phyloP scores from a whole-genome alignment of 2,113 vertebrate species.

The Spizaetus ornatus region DNA sequence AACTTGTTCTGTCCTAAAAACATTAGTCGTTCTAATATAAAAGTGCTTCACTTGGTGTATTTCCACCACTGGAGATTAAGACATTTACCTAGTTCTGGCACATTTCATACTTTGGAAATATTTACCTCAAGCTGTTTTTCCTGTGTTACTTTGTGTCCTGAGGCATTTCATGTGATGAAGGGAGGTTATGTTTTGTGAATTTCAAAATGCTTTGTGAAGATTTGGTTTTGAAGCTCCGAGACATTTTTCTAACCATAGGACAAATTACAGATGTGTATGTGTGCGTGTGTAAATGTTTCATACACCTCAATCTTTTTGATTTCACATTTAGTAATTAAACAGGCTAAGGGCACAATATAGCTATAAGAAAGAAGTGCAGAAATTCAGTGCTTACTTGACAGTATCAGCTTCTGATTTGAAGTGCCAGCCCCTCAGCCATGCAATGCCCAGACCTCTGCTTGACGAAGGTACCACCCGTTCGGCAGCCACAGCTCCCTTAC shows the following conservation, averaged over 20 bases:
- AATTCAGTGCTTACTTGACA: background rate
- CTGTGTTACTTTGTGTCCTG: background rate
- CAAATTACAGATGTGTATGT: background rate
- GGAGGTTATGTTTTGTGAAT: background rate
- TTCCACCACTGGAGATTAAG: background rate
- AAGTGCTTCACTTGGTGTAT: background rate
- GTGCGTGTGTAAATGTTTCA: background rate
- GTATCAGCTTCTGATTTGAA: background rate
- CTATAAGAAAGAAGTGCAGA: background rate
- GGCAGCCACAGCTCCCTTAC: background rate
- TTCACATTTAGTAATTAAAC: background rate
- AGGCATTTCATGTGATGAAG: background rate
- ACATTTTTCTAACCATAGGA: background rate
- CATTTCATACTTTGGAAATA: background rate
- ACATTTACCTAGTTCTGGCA: background rate
- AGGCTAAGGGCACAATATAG: background rate
- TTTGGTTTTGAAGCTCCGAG: background rate
- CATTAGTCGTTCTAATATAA: background rate
- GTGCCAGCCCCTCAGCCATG: background rate
- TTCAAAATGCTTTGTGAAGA: background rate
- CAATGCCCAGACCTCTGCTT: background rate
- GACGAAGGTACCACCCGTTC: rapidly evolving
- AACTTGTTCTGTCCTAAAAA: background rate
- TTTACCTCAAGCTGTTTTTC: background rate
- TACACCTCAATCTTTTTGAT: background rate